Evolutionary conservation across 2,888 invertebrate genomes (phyloP).

Genomic region (Allophyes oxyacanthae): DNA sequence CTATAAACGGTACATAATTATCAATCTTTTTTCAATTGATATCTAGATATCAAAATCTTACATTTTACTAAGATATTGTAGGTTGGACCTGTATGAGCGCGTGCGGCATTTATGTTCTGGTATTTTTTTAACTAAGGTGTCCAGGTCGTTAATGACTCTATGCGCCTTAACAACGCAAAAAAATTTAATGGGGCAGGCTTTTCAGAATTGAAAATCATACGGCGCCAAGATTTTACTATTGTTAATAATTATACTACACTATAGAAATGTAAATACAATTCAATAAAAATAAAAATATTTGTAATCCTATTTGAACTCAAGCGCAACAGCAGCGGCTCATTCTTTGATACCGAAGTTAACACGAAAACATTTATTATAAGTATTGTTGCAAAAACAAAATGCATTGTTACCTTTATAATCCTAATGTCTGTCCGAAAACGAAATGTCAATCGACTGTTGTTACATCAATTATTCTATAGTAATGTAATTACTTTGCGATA

Average conservation of each 20-base stretch:
- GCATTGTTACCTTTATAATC: constrained; percentile 9
- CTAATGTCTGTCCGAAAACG: constrained; percentile 15
- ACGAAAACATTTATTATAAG: constrained; percentile 24
- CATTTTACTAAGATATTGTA: too few species aligned
- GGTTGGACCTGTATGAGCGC: too few species aligned
- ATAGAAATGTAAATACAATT: constrained; percentile 16
- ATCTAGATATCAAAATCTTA: too few species aligned
- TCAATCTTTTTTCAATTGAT: too few species aligned
- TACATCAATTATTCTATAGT: constrained; percentile 74
- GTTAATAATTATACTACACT: too few species aligned
- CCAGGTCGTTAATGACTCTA: too few species aligned
- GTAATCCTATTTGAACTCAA: constrained; percentile 31
- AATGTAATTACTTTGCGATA: constrained; percentile 77
- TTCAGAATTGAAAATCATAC: constrained; percentile 9
- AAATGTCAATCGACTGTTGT: constrained; percentile 70
- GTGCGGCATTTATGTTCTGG: too few species aligned
- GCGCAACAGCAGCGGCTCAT: constrained; percentile 15
- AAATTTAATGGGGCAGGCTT: too few species aligned
- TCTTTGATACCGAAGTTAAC: constrained; percentile 20
- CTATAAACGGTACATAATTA: too few species aligned
- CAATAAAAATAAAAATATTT: constrained; percentile 29
- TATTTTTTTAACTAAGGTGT: too few species aligned
- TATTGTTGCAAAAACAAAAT: constrained; percentile 43
- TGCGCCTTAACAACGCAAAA: too few species aligned
- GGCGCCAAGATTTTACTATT: constrained; percentile 29